Base-by-base conservation (phyloP, 64 coral and sea anemone species). In the Porites australiensis region DNA sequence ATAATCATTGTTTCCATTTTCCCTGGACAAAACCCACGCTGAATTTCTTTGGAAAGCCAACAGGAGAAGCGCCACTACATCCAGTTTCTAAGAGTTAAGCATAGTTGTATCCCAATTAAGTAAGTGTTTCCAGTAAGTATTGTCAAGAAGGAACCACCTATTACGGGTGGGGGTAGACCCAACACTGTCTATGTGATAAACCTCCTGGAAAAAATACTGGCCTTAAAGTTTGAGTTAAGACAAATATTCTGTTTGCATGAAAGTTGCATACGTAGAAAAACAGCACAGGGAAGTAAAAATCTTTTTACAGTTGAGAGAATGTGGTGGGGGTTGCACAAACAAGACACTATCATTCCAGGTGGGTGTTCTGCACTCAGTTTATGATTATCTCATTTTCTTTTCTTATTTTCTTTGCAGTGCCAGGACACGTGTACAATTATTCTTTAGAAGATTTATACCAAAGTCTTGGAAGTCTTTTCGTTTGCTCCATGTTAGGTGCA, bases 161-260 rank as follows among this genome's bases (percentile, higher is more conserved):
- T 89, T 58, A 57, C 50, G 53, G 72, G 27, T 75, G 64, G 53
- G 50, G 53, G 55, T 89, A 57, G 61, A 76, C 55, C 53, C 72
- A 89, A 63, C 23, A 75, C 86, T 71, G 44, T 84, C 81, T 84
- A 12, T 53, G 81, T 84, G 58, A 84, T 84, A 84, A 84, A 84
- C 58, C 21, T 12, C 23, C 81, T 84, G 16, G 45, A 83, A 66
- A 83, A 84, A 53, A 84, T 67, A 65, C 60, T 59, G 23, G 58
- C 81, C 81, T 65, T 37, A 84, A 67, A n/a, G 64, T 67, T 67
- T 67, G 64, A 67, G 64, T 67, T n/a, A 84, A 84, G 81, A 45
- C 58, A 62, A 84, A 84, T 84, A 65, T 84, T 84, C 60, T 84
- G 81, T 84, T 59, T 84, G 81, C 59, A 84, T 84, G 80, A 83